Evolutionary conservation across 2,797 vertebrate species (phyloP).

Genomic region (Staurois parvus): DNA sequence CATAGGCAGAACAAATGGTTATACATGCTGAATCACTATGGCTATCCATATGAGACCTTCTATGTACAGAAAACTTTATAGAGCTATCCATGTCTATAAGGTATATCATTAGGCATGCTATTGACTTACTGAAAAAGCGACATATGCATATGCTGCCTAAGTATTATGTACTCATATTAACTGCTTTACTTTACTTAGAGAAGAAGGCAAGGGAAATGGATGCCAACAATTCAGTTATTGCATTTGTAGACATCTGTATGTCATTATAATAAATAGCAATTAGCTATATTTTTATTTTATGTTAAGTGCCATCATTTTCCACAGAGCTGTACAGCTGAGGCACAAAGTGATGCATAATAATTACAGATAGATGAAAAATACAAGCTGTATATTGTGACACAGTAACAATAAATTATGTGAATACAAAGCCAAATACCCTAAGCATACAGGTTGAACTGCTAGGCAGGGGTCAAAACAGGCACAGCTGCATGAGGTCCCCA

Average conservation of each 20-base stretch:
- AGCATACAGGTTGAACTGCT: not conserved
- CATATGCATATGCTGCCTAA: not conserved
- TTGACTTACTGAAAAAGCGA: not conserved
- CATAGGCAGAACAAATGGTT: not conserved
- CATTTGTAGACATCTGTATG: not conserved
- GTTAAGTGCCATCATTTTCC: not conserved
- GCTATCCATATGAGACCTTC: not conserved
- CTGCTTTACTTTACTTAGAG: not conserved
- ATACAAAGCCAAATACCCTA: not conserved
- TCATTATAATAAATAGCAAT: slow-evolving; percentile 4
- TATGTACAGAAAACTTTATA: slow-evolving; percentile 18
- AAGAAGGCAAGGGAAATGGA: not conserved
- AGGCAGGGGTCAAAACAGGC: not conserved
- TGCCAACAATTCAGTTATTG: not conserved
- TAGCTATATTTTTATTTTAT: not conserved
- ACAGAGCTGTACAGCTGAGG: not conserved
- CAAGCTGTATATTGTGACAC: not conserved
- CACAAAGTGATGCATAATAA: not conserved
- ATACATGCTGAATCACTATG: slow-evolving; percentile 17
- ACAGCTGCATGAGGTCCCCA: not conserved
- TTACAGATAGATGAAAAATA: not conserved
- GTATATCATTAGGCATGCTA: not conserved
- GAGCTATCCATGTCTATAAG: slow-evolving; percentile 1
- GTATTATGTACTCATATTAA: not conserved
- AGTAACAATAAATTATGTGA: not conserved